Base-by-base conservation (phyloP, 1,140 invertebrate species). In the Drosophila funebris region DNA sequence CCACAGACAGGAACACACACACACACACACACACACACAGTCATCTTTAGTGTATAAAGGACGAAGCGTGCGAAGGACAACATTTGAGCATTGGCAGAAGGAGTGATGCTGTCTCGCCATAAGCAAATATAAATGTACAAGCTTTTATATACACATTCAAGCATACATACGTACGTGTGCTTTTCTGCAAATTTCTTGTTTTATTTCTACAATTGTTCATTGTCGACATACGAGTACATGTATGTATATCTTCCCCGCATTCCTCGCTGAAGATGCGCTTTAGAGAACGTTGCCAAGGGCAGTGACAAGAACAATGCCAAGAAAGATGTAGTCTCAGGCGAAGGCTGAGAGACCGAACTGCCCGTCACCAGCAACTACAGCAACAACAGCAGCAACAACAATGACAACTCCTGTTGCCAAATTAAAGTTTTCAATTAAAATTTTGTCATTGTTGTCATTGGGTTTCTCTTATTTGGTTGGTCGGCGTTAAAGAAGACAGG, bases 371-470 rank as follows among this genome's bases (percentile, higher is more conserved):
- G 39, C 53, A 69, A 75, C 33, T 13, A 6, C 43, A 29, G 24
- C 13, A 29, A n/a, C 14, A 20, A 13, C 20, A 58, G 22, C n/a
- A 43, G 33, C 16, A 33, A 41, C 41, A 27, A 52, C 48, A 33
- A 52, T 63, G 53, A 67, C 75, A 27, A 27, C 44, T 48, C 22
- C 24, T 77, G 77, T 82, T 82, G 75, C 83, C 68, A 88, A 88
- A 88, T 88, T 88, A 88, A 88, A 88, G 73, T 88, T 88, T 88
- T 88, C 78, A 88, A 88, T 88, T 88, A 88, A 88, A 88, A 83
- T 73, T 82, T 79, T 63, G 72, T 75, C 78, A 67, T 78, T 82
- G 69, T 83, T 88, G 44, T 48, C 44, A 48, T 29, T 48, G 44
- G 6, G 24, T 27, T 48, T 48, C 24, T 29, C 44, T 41, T 56